Base-by-base conservation (phyloP, 2,797 vertebrate species). In the Chelon auratus region DNA sequence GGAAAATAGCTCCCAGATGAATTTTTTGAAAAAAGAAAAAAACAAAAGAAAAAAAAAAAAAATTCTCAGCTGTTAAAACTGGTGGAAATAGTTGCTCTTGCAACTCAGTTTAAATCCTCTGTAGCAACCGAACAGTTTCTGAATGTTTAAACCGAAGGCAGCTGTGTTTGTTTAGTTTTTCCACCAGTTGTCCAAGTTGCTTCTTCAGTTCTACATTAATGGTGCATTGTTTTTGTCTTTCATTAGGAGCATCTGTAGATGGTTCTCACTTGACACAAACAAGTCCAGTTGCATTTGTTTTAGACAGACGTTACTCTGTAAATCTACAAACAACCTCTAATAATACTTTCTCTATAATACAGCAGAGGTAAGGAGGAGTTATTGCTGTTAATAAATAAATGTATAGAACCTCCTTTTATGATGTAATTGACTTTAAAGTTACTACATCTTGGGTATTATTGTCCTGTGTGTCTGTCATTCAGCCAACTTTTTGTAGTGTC, bases 401-500 rank as follows among this genome's bases (percentile, higher is more conserved):
- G 33, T 39, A 57, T 47, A 37, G n/a, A 14, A 37, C 47, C 24
- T 43, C 40, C 17, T 30, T 45, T 47, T 13, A 51, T 56, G 51
- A 48, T 24, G 22, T 40, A 40, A 40, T 59, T 69, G 66, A 40
- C 10, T 48, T 52, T 45, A 36, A 10, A 18, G 20, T 22, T 2
- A 57, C 13, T 17, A 8, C 26, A n/a, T 39, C 42, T 2, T 0
- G 7, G 2, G 53, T 40, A 48, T 5, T 47, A 24, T 53, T 58
- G 5, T 24, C 11, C 47, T 40, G 18, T 62, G 15, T n/a, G 14
- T 62, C 56, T 52, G 33, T 5, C 50, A 40, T 42, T 36, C 70
- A 56, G 40, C 18, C 51, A 47, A 22, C 9, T 5, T 22, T 67
- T 61, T 68, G 20, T 50, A 4, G 39, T 43, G 40, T 72, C 50